Evolutionary conservation across 2,113 vertebrate genomes (phyloP), one percentile per base, ranked within the genome.

Genomic region (Albula goreensis): DNA sequence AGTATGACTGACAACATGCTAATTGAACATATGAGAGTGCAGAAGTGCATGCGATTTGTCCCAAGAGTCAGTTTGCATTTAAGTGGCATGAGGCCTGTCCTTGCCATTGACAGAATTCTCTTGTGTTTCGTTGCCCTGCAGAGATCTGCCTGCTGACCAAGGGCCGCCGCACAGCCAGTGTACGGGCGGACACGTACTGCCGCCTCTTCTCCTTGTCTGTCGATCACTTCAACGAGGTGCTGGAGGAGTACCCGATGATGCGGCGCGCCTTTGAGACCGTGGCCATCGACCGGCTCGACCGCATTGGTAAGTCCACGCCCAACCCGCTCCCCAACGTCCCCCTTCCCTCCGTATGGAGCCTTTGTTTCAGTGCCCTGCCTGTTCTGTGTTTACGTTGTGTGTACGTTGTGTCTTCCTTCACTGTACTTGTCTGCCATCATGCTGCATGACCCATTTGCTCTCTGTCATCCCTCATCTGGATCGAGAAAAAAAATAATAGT

Each of bases 191-290:
- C 91, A 99, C 98, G 0, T 99, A 99, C 83, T 99, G 98, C 86
- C 97, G 98, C 85, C 96, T 99, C 78, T 99, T 99, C 91, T 99
- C 98, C 0, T 97, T 99, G 48, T 99, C 98, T 0, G 98, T 99
- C 83, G 98, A 99, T 93, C 98, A 99, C 91, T 99, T 99, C 94
- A 99, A 99, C 0, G 98, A 99, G 93, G 98, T 99, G 82, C 93
- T 99, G 85, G 98, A 99, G 85, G 98, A 99, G 90, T 99, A 99
- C 87, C 98, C 98, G 15, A 99, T 99, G 98, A 99, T 99, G 98
- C 96, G 98, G 74, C 96, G 98, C 41, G 98, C 98, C 86, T 99
- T 99, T 22, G 98, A 99, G 93, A 99, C 97, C 0, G 98, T 99
- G n/a, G 98, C 98, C 90, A 99, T 99, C 77, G 98, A 99, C 91